A percentile compares a stretch with the other conserved stretches of the same genome.
phyloP scores from a whole-genome alignment of 2,113 vertebrate genomes.

The Xenopus laevis region DNA sequence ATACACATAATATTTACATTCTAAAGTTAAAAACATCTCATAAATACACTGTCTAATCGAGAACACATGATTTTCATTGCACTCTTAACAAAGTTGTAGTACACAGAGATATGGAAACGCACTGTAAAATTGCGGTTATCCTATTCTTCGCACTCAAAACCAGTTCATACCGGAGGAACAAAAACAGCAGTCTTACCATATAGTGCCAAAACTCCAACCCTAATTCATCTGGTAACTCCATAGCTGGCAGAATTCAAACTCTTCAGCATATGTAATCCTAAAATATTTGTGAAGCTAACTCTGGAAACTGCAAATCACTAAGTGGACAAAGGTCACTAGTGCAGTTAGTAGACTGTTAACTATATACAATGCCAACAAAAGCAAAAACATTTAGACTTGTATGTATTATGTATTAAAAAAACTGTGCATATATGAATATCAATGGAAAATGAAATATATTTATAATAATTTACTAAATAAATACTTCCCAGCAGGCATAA shows the following conservation, averaged over 20 bases:
- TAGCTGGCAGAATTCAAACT: not conserved
- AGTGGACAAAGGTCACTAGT: slow-evolving; percentile 28
- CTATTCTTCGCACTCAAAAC: too few relatives aligned
- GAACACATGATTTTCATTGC: too few relatives aligned
- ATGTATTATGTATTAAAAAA: not conserved
- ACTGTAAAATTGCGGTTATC: too few relatives aligned
- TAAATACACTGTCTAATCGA: too few relatives aligned
- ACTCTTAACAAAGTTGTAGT: too few relatives aligned
- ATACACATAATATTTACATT: too few relatives aligned
- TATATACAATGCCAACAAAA: slow-evolving; percentile 10
- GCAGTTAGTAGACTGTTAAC: slow-evolving; percentile 31
- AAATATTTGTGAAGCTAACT: not conserved
- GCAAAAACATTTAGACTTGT: not conserved
- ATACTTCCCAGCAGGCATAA: too few relatives aligned
- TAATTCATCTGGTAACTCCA: slow-evolving; percentile 10
- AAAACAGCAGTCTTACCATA: slow-evolving; percentile 3
- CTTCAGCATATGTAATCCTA: not conserved
- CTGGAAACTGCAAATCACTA: slow-evolving; percentile 1
- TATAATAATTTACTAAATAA: too few relatives aligned
- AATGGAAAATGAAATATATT: too few relatives aligned
- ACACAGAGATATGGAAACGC: too few relatives aligned
- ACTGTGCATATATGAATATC: too few relatives aligned
- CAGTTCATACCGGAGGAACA: not conserved
- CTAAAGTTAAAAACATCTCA: too few relatives aligned
- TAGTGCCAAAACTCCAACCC: not conserved